phyloP scores from a whole-genome alignment of 2,797 vertebrate genomes.

The Gallinago solitaria region DNA sequence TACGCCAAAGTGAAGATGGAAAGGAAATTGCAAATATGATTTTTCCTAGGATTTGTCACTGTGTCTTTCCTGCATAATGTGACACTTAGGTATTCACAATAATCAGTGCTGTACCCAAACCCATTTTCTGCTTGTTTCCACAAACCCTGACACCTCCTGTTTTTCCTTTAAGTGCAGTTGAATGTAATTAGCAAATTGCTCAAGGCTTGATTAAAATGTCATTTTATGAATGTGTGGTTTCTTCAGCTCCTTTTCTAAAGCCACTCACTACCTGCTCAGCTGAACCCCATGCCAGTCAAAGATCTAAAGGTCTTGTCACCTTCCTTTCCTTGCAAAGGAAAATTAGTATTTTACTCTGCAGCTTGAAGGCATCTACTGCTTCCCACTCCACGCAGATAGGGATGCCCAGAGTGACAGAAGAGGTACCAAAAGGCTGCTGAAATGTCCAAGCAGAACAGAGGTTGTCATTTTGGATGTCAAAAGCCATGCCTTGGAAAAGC shows the following conservation, averaged over 20 bases:
- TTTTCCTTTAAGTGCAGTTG: slow-evolving; percentile 55
- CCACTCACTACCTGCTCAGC: not conserved
- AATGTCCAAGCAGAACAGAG: not conserved
- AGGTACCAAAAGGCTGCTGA: not conserved
- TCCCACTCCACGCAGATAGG: not conserved
- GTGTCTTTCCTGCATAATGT: slow-evolving; percentile 39
- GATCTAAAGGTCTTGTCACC: not conserved
- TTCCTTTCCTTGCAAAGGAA: not conserved
- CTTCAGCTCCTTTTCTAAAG: not conserved
- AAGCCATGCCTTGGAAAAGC: not conserved
- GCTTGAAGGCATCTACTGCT: not conserved
- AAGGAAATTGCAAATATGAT: slow-evolving; percentile 54
- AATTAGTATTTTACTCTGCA: not conserved
- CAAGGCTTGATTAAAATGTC: slow-evolving; percentile 67
- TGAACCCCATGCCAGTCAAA: not conserved
- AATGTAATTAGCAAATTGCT: slow-evolving; percentile 71
- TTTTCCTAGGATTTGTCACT: slow-evolving; percentile 41
- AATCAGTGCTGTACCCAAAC: slow-evolving; percentile 29
- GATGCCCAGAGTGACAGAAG: not conserved
- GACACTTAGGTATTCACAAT: slow-evolving; percentile 25
- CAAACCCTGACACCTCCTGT: slow-evolving; percentile 20
- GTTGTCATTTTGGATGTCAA: not conserved
- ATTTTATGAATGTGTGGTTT: slow-evolving; percentile 45
- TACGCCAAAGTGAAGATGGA: slow-evolving; percentile 57
- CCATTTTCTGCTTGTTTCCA: slow-evolving; percentile 52